These are phyloP conservation scores for Pterocles orientalis DNA, from an alignment of 2,113 vertebrate genomes.

Conservation along the genomic window DNA sequence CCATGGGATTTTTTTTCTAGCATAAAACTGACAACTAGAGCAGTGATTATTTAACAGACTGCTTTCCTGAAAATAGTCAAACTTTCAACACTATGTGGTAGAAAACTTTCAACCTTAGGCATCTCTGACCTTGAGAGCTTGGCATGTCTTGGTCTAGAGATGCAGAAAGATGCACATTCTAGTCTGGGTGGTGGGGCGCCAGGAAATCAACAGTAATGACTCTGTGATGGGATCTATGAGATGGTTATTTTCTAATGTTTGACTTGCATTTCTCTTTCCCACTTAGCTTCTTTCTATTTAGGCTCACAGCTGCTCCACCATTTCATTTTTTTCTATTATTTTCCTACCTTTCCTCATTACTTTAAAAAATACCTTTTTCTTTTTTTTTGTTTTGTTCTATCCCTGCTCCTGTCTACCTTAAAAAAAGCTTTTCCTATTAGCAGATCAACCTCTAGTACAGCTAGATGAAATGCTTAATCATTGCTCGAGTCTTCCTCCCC, in stretches of 20 bases:
- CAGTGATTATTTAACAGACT: background rate
- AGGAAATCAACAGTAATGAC: background rate
- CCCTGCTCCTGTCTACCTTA: background rate
- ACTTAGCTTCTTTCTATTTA: background rate
- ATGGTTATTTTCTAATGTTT: background rate
- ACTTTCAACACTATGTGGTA: background rate
- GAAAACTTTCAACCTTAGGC: background rate
- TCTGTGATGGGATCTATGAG: background rate
- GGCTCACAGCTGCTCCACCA: background rate
- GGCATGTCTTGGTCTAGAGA: background rate
- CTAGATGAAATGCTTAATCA: conserved; percentile 11
- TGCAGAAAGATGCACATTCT: background rate
- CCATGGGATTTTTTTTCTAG: background rate
- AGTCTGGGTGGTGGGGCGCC: background rate
- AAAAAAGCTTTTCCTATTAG: background rate
- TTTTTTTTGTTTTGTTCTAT: background rate
- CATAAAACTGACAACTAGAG: background rate
- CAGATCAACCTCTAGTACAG: background rate
- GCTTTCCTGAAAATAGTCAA: background rate
- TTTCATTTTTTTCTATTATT: background rate
- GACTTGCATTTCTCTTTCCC: background rate
- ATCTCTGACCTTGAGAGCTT: conserved; percentile 17
- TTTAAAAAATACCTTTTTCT: background rate
- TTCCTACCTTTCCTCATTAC: background rate
- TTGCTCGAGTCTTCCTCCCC: background rate